These are phyloP conservation scores for Cavia aperea DNA, from an alignment of 2,113 vertebrate genomes.

Conservation along the genomic window DNA sequence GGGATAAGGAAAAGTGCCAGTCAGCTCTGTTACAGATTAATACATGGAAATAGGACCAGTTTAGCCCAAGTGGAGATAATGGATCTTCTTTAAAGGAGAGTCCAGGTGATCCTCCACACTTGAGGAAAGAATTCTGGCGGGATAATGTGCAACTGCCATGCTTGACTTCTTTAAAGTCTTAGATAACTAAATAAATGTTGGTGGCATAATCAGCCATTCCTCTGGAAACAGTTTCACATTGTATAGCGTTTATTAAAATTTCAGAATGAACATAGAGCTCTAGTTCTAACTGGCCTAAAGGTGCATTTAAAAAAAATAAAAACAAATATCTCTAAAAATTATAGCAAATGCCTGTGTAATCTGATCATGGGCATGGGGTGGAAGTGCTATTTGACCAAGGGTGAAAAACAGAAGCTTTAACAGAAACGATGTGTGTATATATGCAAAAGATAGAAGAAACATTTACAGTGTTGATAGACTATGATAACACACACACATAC, in stretches of 20 bases:
- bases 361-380: background rate
- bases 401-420: background rate
- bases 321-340: background rate
- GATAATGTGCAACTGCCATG: background rate
- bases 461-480: background rate
- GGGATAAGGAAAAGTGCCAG: too few relatives aligned
- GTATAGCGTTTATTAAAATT: background rate
- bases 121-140: constrained; percentile 3
- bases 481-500: background rate
- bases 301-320: background rate
- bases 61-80: too few relatives aligned
- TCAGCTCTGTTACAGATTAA: too few relatives aligned
- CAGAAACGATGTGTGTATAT: background rate
- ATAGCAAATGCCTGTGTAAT: background rate
- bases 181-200: background rate
- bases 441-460: background rate
- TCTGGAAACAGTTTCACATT: background rate
- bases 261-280: background rate
- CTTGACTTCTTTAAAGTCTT: background rate
- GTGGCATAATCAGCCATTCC: background rate
- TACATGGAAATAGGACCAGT: too few relatives aligned
- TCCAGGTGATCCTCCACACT: too few relatives aligned
- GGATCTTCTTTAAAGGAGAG: too few relatives aligned
- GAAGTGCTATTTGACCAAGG: background rate
- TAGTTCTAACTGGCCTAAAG: background rate